Evolutionary conservation across 2,797 vertebrate genomes (phyloP).

Genomic region (Lates japonicus): DNA sequence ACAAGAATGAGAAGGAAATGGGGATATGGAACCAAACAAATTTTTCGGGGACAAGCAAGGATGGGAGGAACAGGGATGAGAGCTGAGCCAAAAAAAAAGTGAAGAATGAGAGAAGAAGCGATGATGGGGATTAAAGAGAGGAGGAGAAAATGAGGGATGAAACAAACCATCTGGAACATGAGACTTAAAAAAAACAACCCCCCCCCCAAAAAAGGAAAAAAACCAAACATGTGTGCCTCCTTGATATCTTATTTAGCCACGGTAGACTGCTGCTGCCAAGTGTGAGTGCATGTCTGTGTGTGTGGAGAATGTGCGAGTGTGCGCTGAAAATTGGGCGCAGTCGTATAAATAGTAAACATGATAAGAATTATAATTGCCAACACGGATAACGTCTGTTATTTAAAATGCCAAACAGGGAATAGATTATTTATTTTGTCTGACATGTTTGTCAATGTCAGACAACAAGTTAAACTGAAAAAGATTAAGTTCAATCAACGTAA

Average conservation of each 20-base stretch:
- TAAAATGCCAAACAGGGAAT: slow-evolving; percentile 38
- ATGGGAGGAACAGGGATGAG: background rate
- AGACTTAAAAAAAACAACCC: slow-evolving; percentile 22
- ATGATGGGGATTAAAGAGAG: slow-evolving; percentile 37
- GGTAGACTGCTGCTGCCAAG: slow-evolving; percentile 40
- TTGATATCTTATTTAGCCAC: slow-evolving; percentile 62
- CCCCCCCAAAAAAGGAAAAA: background rate
- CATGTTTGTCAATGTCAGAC: slow-evolving; percentile 24
- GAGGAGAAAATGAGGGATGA: slow-evolving; percentile 51
- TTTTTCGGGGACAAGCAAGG: slow-evolving; percentile 12
- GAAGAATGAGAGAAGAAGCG: slow-evolving; percentile 14
- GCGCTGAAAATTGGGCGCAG: slow-evolving; percentile 39
- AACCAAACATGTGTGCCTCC: slow-evolving; percentile 33
- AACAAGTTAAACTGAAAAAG: slow-evolving; percentile 6
- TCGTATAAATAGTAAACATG: slow-evolving; percentile 30
- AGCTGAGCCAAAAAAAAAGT: slow-evolving; percentile 1
- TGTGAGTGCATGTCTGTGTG: slow-evolving; percentile 30
- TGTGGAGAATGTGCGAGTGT: background rate
- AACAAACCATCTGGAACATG: slow-evolving; percentile 69
- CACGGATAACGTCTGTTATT: slow-evolving; percentile 26
- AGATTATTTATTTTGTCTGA: slow-evolving; percentile 8
- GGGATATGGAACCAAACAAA: slow-evolving; percentile 32
- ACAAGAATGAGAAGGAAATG: slow-evolving; percentile 37
- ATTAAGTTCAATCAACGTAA: slow-evolving; percentile 14
- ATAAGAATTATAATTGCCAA: slow-evolving; percentile 46